These are phyloP conservation scores for Crotalus helleri DNA, from an alignment of 2,113 vertebrate genomes.

Conservation along the genomic window DNA sequence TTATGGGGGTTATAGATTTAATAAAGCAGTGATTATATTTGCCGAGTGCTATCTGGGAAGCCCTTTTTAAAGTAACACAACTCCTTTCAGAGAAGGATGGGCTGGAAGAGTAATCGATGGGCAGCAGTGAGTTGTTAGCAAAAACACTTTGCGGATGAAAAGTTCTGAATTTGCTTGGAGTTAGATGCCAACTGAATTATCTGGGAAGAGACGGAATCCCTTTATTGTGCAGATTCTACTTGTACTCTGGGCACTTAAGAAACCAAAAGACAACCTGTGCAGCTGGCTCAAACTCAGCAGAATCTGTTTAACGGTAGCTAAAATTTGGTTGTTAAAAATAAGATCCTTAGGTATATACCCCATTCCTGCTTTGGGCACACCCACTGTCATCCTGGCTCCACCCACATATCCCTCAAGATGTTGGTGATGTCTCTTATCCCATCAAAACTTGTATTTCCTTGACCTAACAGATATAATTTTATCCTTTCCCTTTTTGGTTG, in stretches of 20 bases:
- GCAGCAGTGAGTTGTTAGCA: not conserved
- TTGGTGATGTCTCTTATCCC: not conserved
- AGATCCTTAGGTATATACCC: not conserved
- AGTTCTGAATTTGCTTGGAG: not conserved
- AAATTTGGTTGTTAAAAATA: not conserved
- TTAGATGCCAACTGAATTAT: not conserved
- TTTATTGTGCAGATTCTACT: not conserved
- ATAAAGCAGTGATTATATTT: not conserved
- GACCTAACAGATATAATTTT: not conserved
- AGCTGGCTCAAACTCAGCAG: not conserved
- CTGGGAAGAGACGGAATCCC: not conserved
- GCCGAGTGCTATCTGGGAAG: not conserved
- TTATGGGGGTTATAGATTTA: not conserved
- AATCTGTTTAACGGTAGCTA: not conserved
- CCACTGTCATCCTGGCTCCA: not conserved
- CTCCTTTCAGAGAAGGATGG: not conserved
- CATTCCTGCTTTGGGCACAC: not conserved
- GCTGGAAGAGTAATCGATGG: not conserved
- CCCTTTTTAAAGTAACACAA: not conserved
- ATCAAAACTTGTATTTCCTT: not conserved
- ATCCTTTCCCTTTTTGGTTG: not conserved
- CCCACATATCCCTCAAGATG: not conserved
- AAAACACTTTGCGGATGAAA: not conserved
- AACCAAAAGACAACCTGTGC: not conserved
- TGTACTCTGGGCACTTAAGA: not conserved